phyloP scores from a whole-genome alignment of 1,140 invertebrate species.

The Subanguina moxae region DNA sequence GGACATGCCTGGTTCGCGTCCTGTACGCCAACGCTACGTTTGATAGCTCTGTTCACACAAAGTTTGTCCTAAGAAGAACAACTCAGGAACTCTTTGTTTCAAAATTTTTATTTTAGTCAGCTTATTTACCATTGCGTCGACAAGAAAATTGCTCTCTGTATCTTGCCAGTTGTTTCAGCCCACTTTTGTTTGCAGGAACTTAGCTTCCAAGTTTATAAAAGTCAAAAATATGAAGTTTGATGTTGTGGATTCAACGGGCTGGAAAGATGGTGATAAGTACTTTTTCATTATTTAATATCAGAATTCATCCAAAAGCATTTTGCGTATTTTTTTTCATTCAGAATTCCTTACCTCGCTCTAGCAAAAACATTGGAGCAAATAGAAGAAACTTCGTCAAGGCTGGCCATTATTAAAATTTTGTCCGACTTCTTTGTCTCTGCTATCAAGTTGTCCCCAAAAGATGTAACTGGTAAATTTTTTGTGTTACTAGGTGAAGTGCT shows the following conservation, averaged over 20 bases:
- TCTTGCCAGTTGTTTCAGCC: not conserved
- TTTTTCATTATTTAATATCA: not conserved
- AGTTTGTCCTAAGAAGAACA: not conserved
- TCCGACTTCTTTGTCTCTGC: conserved; percentile 75
- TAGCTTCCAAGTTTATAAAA: not conserved
- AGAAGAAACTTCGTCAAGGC: conserved; percentile 77
- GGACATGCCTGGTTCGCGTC: too few relatives aligned
- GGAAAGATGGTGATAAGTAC: conserved; percentile 44
- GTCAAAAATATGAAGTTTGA: conserved; percentile 7
- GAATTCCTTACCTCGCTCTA: conserved; percentile 85
- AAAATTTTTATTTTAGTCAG: not conserved
- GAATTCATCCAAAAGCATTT: too few relatives aligned
- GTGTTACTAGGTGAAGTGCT: too few relatives aligned
- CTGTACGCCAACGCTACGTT: too few relatives aligned
- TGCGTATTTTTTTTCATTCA: conserved; percentile 60
- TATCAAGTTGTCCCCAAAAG: conserved; percentile 72
- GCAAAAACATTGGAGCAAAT: conserved; percentile 84
- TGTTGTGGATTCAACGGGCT: conserved; percentile 13
- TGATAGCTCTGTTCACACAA: not conserved
- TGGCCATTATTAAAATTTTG: conserved; percentile 90
- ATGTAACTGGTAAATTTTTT: conserved; percentile 74
- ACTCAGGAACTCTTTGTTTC: not conserved
- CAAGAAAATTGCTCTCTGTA: not conserved
- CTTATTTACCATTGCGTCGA: not conserved
- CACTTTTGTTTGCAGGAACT: not conserved